These are phyloP conservation scores for Poeciliopsis occidentalis DNA, from an alignment of 2,113 vertebrate genomes.

Conservation along the genomic window DNA sequence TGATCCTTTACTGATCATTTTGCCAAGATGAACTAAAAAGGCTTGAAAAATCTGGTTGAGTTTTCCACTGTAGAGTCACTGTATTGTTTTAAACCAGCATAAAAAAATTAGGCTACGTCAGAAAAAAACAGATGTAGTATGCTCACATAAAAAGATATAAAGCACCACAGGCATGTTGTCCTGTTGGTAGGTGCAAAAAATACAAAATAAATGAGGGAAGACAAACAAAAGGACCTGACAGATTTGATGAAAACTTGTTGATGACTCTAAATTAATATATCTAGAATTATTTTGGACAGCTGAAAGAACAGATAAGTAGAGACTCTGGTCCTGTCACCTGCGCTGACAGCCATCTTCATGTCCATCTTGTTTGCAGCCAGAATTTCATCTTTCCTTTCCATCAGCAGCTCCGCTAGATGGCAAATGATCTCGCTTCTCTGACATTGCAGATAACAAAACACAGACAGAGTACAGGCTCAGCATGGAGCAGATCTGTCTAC, in stretches of 20 bases:
- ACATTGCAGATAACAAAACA: slow-evolving; percentile 32
- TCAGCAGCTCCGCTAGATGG: slow-evolving; percentile 90
- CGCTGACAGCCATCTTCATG: slow-evolving; percentile 86
- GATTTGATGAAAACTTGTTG: background rate
- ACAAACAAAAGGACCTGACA: background rate
- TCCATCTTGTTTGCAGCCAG: slow-evolving; percentile 92
- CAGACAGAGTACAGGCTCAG: slow-evolving; percentile 25
- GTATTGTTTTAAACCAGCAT: slow-evolving; percentile 57
- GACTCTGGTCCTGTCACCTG: slow-evolving; percentile 73
- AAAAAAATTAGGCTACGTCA: slow-evolving; percentile 18
- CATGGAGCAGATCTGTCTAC: slow-evolving; percentile 11
- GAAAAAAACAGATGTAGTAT: slow-evolving; percentile 16
- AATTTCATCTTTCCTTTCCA: slow-evolving; percentile 91
- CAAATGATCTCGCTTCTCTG: slow-evolving; percentile 95
- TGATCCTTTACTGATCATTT: slow-evolving; percentile 3
- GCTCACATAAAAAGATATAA: slow-evolving; percentile 1
- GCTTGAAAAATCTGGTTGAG: slow-evolving; percentile 7
- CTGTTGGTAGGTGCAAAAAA: slow-evolving; percentile 4
- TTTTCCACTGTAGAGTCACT: slow-evolving; percentile 40
- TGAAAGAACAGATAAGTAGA: background rate
- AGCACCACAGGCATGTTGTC: slow-evolving; percentile 13
- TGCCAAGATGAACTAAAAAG: background rate
- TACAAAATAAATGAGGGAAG: background rate
- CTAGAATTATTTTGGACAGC: background rate
- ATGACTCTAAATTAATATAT: background rate